These are phyloP conservation scores for Myotis myotis DNA, from an alignment of 2,797 vertebrate species.

Conservation along the genomic window DNA sequence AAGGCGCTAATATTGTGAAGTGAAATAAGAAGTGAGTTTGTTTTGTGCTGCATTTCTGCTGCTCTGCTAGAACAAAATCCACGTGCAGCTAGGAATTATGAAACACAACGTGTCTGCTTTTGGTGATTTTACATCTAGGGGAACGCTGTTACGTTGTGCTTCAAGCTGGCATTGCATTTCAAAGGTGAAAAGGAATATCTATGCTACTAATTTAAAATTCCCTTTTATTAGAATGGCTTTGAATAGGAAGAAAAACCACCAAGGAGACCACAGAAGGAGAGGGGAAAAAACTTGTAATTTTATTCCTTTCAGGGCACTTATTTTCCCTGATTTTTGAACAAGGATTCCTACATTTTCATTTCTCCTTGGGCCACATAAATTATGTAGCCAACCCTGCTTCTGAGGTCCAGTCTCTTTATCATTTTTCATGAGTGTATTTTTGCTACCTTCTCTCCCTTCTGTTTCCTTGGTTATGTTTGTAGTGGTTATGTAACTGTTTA, in stretches of 20 bases:
- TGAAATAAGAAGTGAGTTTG: background rate
- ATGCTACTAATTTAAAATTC: background rate
- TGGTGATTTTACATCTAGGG: background rate
- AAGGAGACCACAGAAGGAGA: background rate
- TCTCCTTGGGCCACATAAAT: background rate
- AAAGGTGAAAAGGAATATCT: background rate
- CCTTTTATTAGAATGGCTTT: background rate
- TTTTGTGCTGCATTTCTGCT: background rate
- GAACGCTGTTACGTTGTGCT: background rate
- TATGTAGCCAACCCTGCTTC: background rate
- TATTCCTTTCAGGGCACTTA: background rate
- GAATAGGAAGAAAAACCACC: background rate
- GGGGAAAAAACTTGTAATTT: background rate
- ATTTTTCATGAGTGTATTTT: background rate
- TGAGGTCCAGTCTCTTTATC: background rate
- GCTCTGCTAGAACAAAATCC: background rate
- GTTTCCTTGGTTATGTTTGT: background rate
- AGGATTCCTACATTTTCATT: background rate
- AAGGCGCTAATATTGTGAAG: background rate
- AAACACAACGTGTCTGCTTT: background rate
- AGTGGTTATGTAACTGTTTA: no score
- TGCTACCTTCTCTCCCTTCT: background rate
- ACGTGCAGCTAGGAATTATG: background rate
- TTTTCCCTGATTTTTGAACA: background rate
- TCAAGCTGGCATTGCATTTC: background rate